Evolutionary conservation across 2,888 invertebrate genomes (phyloP), one percentile per base, ranked within the genome.

Genomic region (Noctua comes): DNA sequence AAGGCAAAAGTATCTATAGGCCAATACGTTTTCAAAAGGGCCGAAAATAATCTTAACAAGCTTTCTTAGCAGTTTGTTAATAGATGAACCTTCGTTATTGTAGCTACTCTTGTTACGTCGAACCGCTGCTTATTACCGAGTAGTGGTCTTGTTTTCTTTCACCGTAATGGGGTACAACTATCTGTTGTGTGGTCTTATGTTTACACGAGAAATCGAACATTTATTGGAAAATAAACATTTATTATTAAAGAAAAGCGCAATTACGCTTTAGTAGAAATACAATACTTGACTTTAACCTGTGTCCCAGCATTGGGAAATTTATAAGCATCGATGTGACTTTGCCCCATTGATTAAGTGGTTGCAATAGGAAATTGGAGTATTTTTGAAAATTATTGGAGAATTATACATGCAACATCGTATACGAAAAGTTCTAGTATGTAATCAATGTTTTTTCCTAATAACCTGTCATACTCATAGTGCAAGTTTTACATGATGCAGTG

Each of bases 111-210:
- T 31, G 71, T 76, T 80, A 74, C 65, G 54, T 64, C 46, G 27
- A 64, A 68, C 65, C 46, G 40, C 68, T 27, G 73, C 75, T 86
- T 83, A 85, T 86, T 86, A 83, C 79, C 80, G 73, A 76, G 69
- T 48, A 36, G 36, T 71, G 65, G 13, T 77, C 71, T 82, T 85
- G 68, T 85, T 85, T 85, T 77, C 68, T 80, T 80, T 75, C 59
- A 72, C n/a, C 2, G 59, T 57, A 79, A 79, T 71, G 83, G 48
- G 62, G 31, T 54, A 69, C 69, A 70, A 79, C 74, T 78, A 83
- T 78, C 31, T 72, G 72, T 13, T 59, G 18, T 65, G 13, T 24
- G 36, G 11, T 64, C 31, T 69, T 16, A 27, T 79, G 73, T 68
- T 74, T 57, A 75, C 66, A 57, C 18, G 46, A 69, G 4, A 46